Percentiles rank a stretch among this genome's conserved stretches.
phyloP scores from a whole-genome alignment of 1,140 invertebrate species.

The Mactra quadrangularis region DNA sequence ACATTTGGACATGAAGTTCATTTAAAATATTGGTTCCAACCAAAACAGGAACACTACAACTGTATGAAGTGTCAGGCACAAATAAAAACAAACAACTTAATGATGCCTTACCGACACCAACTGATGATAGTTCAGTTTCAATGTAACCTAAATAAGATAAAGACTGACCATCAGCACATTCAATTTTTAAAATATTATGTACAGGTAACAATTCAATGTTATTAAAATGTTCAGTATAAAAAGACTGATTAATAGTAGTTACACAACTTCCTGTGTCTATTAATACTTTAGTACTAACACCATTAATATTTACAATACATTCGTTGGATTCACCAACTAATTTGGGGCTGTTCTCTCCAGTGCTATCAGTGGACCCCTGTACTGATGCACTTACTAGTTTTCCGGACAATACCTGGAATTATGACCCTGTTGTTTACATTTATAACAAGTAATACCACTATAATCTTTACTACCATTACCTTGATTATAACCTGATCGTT shows the following conservation, averaged over 20 bases:
- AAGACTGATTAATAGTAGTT: background rate
- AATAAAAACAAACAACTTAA: slow-evolving; percentile 2
- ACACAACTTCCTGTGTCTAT: slow-evolving; percentile 20
- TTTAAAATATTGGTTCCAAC: slow-evolving; percentile 10
- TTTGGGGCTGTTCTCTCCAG: background rate
- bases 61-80: slow-evolving; percentile 8
- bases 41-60: background rate
- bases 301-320: background rate
- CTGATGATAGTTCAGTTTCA: background rate
- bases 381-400: background rate
- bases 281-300: slow-evolving; percentile 1
- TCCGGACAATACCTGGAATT: background rate
- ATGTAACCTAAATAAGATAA: slow-evolving; percentile 6
- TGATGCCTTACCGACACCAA: slow-evolving; percentile 8
- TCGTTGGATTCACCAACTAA: slow-evolving; percentile 3
- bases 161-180: slow-evolving; percentile 13
- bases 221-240: background rate
- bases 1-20: background rate
- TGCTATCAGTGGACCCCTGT: background rate
- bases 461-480: no score
- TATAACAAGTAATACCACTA: background rate
- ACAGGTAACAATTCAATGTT: background rate
- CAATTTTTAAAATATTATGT: slow-evolving; percentile 2
- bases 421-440: background rate
- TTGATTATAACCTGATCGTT: no score